phyloP scores from a whole-genome alignment of 2,797 vertebrate species.

The Acanthiza pusilla region DNA sequence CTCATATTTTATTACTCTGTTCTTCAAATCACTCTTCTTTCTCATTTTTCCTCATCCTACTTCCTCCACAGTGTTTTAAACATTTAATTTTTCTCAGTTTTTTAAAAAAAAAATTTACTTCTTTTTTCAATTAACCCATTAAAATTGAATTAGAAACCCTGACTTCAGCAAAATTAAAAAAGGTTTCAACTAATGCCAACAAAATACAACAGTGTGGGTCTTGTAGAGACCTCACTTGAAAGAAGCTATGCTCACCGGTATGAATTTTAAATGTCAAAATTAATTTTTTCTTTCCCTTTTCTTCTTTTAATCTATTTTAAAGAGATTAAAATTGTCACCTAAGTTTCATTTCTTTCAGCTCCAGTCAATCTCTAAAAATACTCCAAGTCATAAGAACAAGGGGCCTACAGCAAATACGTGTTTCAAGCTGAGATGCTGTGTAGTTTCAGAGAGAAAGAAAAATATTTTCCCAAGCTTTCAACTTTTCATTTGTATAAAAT shows the following conservation, averaged over 20 bases:
- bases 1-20: background rate
- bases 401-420: background rate
- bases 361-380: constrained; percentile 43
- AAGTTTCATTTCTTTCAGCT: background rate
- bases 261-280: background rate
- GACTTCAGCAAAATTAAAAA: background rate
- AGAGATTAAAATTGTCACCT: background rate
- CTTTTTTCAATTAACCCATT: background rate
- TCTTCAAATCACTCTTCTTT: background rate
- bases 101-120: background rate
- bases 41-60: background rate
- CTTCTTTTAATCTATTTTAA: background rate
- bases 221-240: background rate
- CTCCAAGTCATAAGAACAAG: constrained; percentile 15
- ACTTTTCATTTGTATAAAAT: constrained; percentile 39
- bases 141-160: background rate
- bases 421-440: constrained; percentile 30
- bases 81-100: background rate
- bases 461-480: constrained; percentile 63
- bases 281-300: background rate
- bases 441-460: constrained; percentile 50
- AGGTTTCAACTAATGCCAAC: background rate
- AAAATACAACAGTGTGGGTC: background rate
- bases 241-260: background rate
- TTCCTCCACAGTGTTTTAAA: background rate